These are phyloP conservation scores for Parauchenoglanis ngamensis DNA, from an alignment of 2,797 vertebrate genomes.

Conservation along the genomic window DNA sequence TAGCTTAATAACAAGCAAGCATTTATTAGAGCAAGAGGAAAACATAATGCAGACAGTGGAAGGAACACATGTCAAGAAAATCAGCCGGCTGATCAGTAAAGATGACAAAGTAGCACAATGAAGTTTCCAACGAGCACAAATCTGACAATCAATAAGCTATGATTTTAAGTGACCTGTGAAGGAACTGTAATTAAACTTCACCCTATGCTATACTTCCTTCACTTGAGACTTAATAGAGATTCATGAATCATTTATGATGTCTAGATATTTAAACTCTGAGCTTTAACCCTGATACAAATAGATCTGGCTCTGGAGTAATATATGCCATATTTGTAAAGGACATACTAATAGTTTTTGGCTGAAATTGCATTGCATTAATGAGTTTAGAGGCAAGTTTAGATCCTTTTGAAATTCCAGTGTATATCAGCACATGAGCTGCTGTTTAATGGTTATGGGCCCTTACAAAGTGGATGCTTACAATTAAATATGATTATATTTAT, in stretches of 20 bases:
- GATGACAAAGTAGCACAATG: conserved; percentile 1
- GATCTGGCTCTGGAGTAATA: neutral
- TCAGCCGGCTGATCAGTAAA: neutral
- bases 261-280: neutral
- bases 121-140: conserved; percentile 9
- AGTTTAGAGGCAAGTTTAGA: neutral
- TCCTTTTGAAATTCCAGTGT: neutral
- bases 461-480: neutral
- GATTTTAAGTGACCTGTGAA: conserved; percentile 22
- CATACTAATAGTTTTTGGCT: neutral
- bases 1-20: conserved; percentile 6
- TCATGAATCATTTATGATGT: conserved; percentile 19
- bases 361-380: neutral
- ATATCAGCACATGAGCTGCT: neutral
- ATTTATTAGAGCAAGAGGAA: neutral
- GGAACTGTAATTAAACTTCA: conserved; percentile 14
- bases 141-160: conserved; percentile 17
- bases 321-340: neutral
- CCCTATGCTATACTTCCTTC: neutral
- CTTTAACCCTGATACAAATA: neutral
- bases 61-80: neutral
- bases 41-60: neutral
- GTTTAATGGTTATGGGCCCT: neutral
- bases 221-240: neutral
- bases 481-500: neutral